Evolutionary conservation across 64 coral and sea anemone species (phyloP).

Genomic region (Dendrophyllia cribrosa): DNA sequence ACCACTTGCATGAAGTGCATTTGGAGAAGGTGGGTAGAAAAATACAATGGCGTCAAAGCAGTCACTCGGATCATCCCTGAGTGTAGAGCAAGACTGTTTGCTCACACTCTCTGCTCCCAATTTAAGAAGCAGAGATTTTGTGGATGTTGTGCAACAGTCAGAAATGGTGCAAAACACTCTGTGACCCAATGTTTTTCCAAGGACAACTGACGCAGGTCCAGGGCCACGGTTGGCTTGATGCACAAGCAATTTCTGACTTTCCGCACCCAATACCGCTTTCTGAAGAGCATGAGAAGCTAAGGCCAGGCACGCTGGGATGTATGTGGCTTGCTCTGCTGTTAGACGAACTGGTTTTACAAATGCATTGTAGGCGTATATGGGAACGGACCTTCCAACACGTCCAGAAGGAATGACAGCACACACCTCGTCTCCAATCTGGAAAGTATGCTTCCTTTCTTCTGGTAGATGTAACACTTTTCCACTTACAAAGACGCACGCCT

Average conservation of each 20-base stretch:
- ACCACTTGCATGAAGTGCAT: conserved; percentile 48
- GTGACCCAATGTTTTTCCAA: conserved; percentile 71
- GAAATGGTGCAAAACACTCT: conserved; percentile 55
- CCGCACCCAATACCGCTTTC: neutral
- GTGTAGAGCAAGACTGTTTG: neutral
- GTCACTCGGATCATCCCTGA: neutral
- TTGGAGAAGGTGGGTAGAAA: conserved; percentile 41
- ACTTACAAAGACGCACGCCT: neutral
- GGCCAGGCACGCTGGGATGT: conserved; percentile 4
- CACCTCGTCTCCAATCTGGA: too few relatives aligned
- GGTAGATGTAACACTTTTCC: neutral
- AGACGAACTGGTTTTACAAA: conserved; percentile 30
- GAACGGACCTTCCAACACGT: too few relatives aligned
- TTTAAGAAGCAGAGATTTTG: conserved; percentile 10
- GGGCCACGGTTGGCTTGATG: conserved; percentile 62
- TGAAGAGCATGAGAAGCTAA: conserved; percentile 28
- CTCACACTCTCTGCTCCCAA: conserved; percentile 31
- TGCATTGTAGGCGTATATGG: neutral
- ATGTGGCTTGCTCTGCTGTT: conserved; percentile 22
- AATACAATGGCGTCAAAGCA: conserved; percentile 65
- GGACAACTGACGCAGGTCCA: conserved; percentile 45
- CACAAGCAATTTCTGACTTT: conserved; percentile 30
- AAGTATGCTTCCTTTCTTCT: too few relatives aligned
- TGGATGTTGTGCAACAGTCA: neutral
- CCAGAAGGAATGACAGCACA: too few relatives aligned